Evolutionary conservation across 2,797 vertebrate genomes (phyloP), one percentile per base, ranked within the genome.

Genomic region (Sebastes itinus): DNA sequence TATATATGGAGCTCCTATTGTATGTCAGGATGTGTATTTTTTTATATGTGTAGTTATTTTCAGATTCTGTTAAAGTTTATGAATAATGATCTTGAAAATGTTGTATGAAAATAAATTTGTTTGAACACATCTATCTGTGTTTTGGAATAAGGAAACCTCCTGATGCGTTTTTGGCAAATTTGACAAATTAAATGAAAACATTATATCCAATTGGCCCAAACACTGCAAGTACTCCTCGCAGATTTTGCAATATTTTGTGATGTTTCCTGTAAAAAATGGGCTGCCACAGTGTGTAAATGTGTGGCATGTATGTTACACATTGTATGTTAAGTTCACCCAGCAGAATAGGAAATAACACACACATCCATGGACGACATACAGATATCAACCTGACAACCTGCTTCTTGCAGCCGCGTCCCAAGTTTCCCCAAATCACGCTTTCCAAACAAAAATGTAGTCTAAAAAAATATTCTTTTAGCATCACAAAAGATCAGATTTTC

Each of bases 21-120:
- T 52, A 49, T 38, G 35, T 72, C 16, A 32, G 18, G 1, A 72
- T 64, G 14, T 20, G 4, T 28, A 27, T 65, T 16, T 69, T 46
- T 46, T 38, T 63, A 28, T 6, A 30, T 33, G 28, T 56, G 20
- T 32, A 32, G 23, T 46, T 49, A 52, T 78, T 13, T 42, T 58
- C 13, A 18, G 6, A 70, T 20, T 22, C 3, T 55, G 49, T 52
- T 8, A 25, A 42, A 16, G 3, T 64, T 68, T 54, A 67, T 42
- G 1, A 38, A 49, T 6, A 12, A 33, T 52, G 0, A 72, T 61
- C 7, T 62, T 59, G 2, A 65, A 52, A 1, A 1, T 74, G 20
- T 74, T 72, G 13, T 55, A 28, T 33, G 5, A 65, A 67, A 88
- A 83, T 83, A 83, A 78, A 89, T 46, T 3, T 2, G 2, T 60